These are phyloP conservation scores for Globicephala melas DNA, from an alignment of 2,113 vertebrate species.

Conservation along the genomic window DNA sequence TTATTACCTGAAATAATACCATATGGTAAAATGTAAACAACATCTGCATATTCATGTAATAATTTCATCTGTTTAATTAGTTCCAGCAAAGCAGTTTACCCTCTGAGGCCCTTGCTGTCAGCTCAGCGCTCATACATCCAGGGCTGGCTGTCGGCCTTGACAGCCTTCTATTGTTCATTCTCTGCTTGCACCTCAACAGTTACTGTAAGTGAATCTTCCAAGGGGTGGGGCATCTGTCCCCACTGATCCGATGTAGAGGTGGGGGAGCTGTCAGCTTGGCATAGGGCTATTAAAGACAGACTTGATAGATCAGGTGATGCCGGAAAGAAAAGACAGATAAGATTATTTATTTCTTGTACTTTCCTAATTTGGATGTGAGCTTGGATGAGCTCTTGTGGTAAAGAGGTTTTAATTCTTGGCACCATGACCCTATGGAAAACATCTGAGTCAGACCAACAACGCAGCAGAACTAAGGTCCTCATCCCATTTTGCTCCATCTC, in stretches of 20 bases:
- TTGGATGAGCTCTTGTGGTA: not conserved
- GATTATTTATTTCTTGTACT: conserved; percentile 17
- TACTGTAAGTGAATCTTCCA: conserved; percentile 91
- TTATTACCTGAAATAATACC: conserved; percentile 99
- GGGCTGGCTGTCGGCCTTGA: conserved; percentile 93
- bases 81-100: conserved; percentile 99
- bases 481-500: conserved; percentile 49
- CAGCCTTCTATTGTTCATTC: conserved; percentile 93
- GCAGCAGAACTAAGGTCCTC: not conserved
- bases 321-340: not conserved
- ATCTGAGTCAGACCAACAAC: conserved; percentile 27
- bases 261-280: conserved; percentile 79
- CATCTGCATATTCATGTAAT: conserved; percentile 99
- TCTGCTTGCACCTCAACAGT: conserved; percentile 84
- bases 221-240: conserved; percentile 85
- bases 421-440: not conserved
- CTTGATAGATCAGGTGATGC: conserved; percentile 82
- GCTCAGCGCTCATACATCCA: conserved; percentile 89
- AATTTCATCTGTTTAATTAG: conserved; percentile 99
- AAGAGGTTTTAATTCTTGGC: conserved; percentile 23
- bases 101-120: conserved; percentile 97
- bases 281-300: conserved; percentile 80
- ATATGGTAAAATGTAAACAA: conserved; percentile 99
- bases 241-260: conserved; percentile 79
- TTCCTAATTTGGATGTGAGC: conserved; percentile 39